Base-by-base conservation (phyloP, 1,140 invertebrate genomes). In the Ectropis grisescens region DNA sequence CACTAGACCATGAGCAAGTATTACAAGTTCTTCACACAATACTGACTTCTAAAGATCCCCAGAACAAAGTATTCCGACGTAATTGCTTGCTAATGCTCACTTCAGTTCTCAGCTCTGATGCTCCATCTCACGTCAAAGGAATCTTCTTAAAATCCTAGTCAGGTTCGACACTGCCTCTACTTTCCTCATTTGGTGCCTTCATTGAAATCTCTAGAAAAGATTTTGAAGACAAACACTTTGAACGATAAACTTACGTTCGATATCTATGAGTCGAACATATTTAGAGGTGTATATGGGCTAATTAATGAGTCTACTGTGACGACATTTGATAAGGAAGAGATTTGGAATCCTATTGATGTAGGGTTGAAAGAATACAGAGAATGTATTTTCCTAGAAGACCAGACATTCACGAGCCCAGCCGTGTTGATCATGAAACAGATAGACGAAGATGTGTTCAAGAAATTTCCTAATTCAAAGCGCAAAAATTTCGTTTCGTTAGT, bases 1-100 rank as follows among this genome's bases (percentile, higher is more conserved):
- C 79, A 15, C 52, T 90, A 26, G 90, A 91, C 48, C 59, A 82
- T 37, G 85, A 91, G 32, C 89, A 89, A 37, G 37, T 87, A 2
- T 65, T 79, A 0, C 49, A 86, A 23, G 60, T 82, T n/a, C 34
- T 79, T 9, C 64, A 67, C 24, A 81, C 65, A 1, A 56, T 76
- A 37, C 25, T 76, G 4, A 64, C 57, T 1, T 37, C 59, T 24
- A 50, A 64, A 28, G 33, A 54, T 19, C 14, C 42, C 12, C 57
- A 39, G 10, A 66, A 58, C 13, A 78, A 74, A 41, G 26, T 67
- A 13, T 76, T 76, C 25, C 58, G 49, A 31, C 72, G 67, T 31
- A 76, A 78, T 31, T 78, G 69, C 14, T 33, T 75, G 2, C 33
- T 58, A 11, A 61, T 58, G 53, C 41, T 81, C 2, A 58, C 62